Evolutionary conservation across 1,140 invertebrate genomes (phyloP).

Genomic region (Apocrypta bakeri): DNA sequence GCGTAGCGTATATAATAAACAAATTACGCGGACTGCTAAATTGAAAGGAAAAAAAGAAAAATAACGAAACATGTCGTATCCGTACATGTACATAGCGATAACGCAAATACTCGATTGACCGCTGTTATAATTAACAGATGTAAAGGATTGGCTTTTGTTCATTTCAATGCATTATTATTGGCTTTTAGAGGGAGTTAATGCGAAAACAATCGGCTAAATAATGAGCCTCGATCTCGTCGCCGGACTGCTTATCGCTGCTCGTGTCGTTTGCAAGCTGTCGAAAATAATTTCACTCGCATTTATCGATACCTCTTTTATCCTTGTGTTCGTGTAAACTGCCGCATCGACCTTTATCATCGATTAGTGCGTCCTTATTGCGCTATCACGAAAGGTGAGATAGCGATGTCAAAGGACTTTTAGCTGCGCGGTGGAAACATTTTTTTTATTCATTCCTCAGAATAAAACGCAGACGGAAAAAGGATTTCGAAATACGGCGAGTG

Average conservation of each 20-base stretch:
- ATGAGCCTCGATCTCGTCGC: neutral
- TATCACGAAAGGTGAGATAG: neutral
- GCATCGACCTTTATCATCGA: neutral
- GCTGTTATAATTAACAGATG: no score
- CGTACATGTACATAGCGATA: neutral
- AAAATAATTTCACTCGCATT: slow-evolving; percentile 4
- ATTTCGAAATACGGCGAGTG: slow-evolving; percentile 1
- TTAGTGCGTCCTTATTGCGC: neutral
- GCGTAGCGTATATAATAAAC: no score
- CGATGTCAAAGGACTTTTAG: neutral
- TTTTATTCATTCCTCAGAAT: neutral
- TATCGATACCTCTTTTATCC: neutral
- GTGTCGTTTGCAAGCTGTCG: neutral
- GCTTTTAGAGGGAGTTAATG: neutral
- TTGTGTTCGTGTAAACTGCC: neutral
- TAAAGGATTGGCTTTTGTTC: neutral
- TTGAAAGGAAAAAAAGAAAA: no score
- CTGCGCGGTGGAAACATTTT: neutral
- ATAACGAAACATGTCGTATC: neutral
- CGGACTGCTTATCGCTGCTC: neutral
- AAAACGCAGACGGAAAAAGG: neutral
- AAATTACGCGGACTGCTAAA: no score
- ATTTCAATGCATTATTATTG: neutral
- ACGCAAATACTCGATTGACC: neutral
- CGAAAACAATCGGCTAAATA: neutral